Evolutionary conservation across 2,797 vertebrate genomes (phyloP).

Genomic region (Enteromius fasciolatus): DNA sequence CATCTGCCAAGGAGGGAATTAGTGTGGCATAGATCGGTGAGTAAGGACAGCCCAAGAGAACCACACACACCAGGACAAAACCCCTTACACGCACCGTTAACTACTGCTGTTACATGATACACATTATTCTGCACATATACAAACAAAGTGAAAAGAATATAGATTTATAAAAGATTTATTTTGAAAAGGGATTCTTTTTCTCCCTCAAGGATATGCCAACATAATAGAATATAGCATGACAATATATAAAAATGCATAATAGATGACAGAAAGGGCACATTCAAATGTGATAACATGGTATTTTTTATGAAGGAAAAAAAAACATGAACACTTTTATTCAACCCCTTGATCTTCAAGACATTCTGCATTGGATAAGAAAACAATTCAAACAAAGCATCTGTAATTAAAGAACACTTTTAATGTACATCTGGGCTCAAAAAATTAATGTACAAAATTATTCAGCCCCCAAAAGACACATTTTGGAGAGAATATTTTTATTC

Average conservation of each 20-base stretch:
- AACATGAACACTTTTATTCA: not conserved
- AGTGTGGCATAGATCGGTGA: slow-evolving; percentile 50
- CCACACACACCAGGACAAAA: not conserved
- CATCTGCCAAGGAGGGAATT: slow-evolving; percentile 60
- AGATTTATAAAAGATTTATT: not conserved
- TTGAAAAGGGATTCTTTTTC: not conserved
- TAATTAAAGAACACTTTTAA: not conserved
- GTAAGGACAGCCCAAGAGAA: slow-evolving; percentile 30
- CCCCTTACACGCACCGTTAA: not conserved
- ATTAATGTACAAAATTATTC: not conserved
- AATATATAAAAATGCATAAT: not conserved
- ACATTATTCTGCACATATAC: too few relatives aligned
- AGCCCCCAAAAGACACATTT: not conserved
- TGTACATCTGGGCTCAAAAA: not conserved
- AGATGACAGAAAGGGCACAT: not conserved
- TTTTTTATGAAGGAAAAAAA: too few relatives aligned
- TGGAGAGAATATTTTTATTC: not conserved
- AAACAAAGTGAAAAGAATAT: not conserved
- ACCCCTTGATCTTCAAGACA: not conserved
- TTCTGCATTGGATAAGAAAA: not conserved
- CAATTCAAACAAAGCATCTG: not conserved
- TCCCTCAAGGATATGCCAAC: not conserved
- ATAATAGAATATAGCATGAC: too few relatives aligned
- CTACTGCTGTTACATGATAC: not conserved
- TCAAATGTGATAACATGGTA: too few relatives aligned